Percentiles rank a stretch among this genome's conserved stretches.
phyloP scores from a whole-genome alignment of 2,113 vertebrate species.

The Callipepla squamata region DNA sequence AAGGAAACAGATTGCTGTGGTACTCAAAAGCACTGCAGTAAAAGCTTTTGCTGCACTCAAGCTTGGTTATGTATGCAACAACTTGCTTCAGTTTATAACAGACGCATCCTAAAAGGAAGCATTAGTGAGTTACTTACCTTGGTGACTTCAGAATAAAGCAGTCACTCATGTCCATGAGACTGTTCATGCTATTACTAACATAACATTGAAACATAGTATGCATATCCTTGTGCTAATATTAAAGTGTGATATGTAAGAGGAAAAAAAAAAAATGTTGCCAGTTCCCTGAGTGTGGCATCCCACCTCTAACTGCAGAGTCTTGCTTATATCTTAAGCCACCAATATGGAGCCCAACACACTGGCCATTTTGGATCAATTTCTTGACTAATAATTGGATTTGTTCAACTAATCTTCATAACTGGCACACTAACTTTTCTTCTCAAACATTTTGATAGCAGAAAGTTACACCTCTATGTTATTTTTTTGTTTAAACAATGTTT shows the following conservation, averaged over 20 bases:
- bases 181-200: not conserved
- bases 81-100: not conserved
- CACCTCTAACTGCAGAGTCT: not conserved
- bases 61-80: not conserved
- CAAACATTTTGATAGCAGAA: not conserved
- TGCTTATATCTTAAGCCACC: not conserved
- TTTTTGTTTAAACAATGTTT: not conserved
- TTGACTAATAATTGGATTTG: not conserved
- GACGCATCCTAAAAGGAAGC: not conserved
- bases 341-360: not conserved
- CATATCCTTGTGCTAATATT: too few species aligned
- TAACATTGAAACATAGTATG: accelerated
- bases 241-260: not conserved
- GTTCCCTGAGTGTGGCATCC: not conserved
- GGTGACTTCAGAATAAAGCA: not conserved
- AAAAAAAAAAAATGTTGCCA: not conserved
- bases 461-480: not conserved
- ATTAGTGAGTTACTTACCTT: not conserved
- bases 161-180: not conserved
- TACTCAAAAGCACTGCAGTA: not conserved
- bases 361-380: not conserved
- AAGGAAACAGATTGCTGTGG: not conserved
- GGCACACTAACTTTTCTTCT: not conserved
- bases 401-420: not conserved
- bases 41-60: not conserved